Evolutionary conservation across 2,888 invertebrate genomes (phyloP), one percentile per base, ranked within the genome.

Genomic region (Julus scanicus): DNA sequence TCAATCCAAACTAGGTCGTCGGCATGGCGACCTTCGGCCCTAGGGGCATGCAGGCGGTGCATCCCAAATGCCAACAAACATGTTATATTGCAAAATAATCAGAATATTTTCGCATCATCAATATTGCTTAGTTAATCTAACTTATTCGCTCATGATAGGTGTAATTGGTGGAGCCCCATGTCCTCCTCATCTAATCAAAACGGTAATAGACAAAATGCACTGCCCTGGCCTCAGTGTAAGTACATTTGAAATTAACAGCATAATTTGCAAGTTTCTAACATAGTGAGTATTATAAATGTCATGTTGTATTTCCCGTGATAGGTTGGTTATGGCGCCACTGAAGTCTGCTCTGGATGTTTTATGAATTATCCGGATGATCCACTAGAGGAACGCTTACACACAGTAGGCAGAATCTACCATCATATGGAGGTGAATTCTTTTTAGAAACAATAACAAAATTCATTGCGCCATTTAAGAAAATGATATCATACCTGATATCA

Each of bases 91-190:
- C 29, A 29, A 29, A 29, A 29, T 29, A 29, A 29, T 29, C 29
- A 29, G 29, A 29, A 29, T 29, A 29, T 29, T 29, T 29, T 29
- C 29, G 0, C 29, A 29, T 29, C 29, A 44, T 44, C 5, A 44
- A 8, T 44, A 44, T 44, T 8, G 0, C 5, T 8, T 8, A 29
- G 6, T 4, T 37, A 39, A 84, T 17, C 15, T 0, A 37, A 6
- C 0, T 17, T 84, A 0, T 84, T n/a, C 2, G 39, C 9, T 6
- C 9, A 39, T 15, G 92, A 29, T 93, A 84, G 96, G 95, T 0
- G 91, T 95, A 1, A 94, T 86, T 37, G 86, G 86, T 11, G 37
- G 39, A 17, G 40, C 86, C 40, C 40, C 86, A 1, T 9, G 8
- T 86, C 37, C 86, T 20, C 86, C 86, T 40, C 15, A 86, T 44